Evolutionary conservation across 2,797 vertebrate genomes (phyloP).

Genomic region (Gadopsis marmoratus): DNA sequence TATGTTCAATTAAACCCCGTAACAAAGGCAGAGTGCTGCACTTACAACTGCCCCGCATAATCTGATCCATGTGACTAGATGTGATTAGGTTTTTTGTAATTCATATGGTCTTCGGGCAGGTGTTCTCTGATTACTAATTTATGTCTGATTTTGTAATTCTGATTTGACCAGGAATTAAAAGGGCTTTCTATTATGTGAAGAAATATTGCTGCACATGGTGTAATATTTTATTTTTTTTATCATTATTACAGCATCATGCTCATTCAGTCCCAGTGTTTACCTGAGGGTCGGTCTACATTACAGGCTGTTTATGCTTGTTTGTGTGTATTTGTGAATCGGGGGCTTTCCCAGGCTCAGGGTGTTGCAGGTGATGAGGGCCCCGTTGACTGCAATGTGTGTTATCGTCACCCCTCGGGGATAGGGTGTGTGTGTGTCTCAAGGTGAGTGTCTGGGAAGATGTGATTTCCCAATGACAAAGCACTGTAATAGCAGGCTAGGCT

Average conservation of each 20-base stretch:
- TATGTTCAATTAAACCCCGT: constrained; percentile 70
- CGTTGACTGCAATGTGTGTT: constrained; percentile 37
- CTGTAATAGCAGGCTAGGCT: constrained; percentile 74
- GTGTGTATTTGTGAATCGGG: constrained; percentile 34
- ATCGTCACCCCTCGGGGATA: constrained; percentile 35
- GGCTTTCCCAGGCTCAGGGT: constrained; percentile 67
- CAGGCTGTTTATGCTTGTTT: constrained; percentile 45
- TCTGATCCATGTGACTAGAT: constrained; percentile 32
- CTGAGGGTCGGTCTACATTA: constrained; percentile 17
- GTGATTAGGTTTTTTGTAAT: constrained; percentile 15
- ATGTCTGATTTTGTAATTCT: constrained; percentile 32
- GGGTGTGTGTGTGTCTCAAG: constrained; percentile 52
- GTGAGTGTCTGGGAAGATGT: constrained; percentile 74
- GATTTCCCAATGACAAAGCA: constrained; percentile 74
- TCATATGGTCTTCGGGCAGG: constrained; percentile 11
- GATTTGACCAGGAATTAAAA: constrained; percentile 41
- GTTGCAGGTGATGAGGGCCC: constrained; percentile 63
- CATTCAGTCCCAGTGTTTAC: constrained; percentile 39
- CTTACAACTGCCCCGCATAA: constrained; percentile 40
- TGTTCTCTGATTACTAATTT: constrained; percentile 31
- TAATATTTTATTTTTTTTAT: constrained; percentile 42
- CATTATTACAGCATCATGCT: constrained; percentile 52
- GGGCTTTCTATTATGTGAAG: constrained; percentile 34
- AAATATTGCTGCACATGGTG: constrained; percentile 42
- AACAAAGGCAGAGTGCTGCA: constrained; percentile 56